These are phyloP conservation scores for Leptopterna dolabrata DNA, from an alignment of 2,888 invertebrate genomes.

Conservation along the genomic window DNA sequence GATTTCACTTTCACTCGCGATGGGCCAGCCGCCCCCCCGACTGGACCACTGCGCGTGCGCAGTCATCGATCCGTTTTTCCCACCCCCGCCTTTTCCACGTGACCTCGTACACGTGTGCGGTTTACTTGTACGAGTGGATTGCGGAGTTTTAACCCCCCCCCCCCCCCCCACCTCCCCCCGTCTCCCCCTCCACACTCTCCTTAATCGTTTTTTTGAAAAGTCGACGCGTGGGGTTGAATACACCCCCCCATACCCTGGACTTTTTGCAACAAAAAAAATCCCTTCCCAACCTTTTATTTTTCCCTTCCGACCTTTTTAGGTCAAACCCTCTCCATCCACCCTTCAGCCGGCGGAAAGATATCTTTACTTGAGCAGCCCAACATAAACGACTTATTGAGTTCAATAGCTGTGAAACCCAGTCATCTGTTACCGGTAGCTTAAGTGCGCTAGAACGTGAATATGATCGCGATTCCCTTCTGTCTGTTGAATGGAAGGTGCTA, in stretches of 20 bases:
- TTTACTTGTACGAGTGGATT: slow-evolving; percentile 38
- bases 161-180: neutral
- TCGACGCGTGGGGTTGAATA: neutral
- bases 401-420: slow-evolving; percentile 42
- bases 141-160: neutral
- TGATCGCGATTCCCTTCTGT: neutral
- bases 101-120: slow-evolving; percentile 50
- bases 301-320: slow-evolving; percentile 31
- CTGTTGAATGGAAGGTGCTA: neutral
- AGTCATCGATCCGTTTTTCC: slow-evolving; percentile 31
- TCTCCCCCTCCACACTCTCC: neutral
- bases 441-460: slow-evolving; percentile 37
- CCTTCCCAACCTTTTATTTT: neutral
- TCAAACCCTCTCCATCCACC: slow-evolving; percentile 4
- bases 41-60: slow-evolving; percentile 31
- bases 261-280: neutral
- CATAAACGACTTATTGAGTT: slow-evolving; percentile 42
- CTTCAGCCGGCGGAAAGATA: slow-evolving; percentile 39
- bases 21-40: neutral
- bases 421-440: slow-evolving; percentile 22
- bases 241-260: neutral
- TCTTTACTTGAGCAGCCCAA: slow-evolving; percentile 21
- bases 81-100: slow-evolving; percentile 34
- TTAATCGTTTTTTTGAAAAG: neutral
- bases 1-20: slow-evolving; percentile 43